phyloP scores from a whole-genome alignment of 2,888 invertebrate species.

The Sepioteuthis lessoniana region DNA sequence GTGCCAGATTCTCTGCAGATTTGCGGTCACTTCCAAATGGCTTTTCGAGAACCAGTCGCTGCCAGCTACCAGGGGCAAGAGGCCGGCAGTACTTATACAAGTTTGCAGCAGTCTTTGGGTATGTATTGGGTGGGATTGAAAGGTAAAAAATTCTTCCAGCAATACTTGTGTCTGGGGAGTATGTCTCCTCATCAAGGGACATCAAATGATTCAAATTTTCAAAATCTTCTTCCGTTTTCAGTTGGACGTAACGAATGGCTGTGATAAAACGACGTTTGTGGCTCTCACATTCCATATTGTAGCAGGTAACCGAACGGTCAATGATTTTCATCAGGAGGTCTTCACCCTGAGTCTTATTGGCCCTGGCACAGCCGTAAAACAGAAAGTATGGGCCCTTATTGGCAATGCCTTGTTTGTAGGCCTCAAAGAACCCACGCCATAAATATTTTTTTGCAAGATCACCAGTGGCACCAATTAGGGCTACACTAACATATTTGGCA shows the following conservation, averaged over 20 bases:
- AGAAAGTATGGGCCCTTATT: constrained; percentile 57
- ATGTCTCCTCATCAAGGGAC: background rate
- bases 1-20: constrained; percentile 87
- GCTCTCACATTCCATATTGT: constrained; percentile 60
- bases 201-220: constrained; percentile 55
- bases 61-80: constrained; percentile 79
- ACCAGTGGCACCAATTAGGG: constrained; percentile 69
- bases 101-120: constrained; percentile 58
- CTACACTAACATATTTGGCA: constrained; percentile 59
- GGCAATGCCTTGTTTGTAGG: constrained; percentile 52
- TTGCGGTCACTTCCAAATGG: constrained; percentile 95
- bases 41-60: constrained; percentile 96
- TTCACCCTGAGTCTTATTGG: constrained; percentile 57
- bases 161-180: constrained; percentile 44
- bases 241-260: constrained; percentile 62
- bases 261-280: constrained; percentile 63
- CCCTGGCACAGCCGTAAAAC: constrained; percentile 65
- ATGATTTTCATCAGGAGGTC: constrained; percentile 61
- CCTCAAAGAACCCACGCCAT: constrained; percentile 67
- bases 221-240: constrained; percentile 65
- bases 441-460: constrained; percentile 73
- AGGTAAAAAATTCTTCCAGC: constrained; percentile 68
- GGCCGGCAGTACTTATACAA: constrained; percentile 58
- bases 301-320: constrained; percentile 61
- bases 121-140: constrained; percentile 69